Percentiles rank a stretch among this genome's conserved stretches.
phyloP scores from a whole-genome alignment of 2,113 vertebrate genomes.

The Charadrius vociferus region DNA sequence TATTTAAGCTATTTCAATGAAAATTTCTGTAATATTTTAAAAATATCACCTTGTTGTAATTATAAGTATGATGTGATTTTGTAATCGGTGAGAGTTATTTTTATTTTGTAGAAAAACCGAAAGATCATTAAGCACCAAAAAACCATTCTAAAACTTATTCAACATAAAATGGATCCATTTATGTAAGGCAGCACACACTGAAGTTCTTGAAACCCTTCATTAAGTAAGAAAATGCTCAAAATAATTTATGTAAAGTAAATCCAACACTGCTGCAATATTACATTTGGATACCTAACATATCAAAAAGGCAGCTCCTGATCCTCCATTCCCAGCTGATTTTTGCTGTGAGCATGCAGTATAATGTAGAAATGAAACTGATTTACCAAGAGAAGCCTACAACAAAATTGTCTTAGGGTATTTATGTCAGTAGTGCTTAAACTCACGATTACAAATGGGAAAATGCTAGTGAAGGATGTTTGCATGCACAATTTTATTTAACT shows the following conservation, averaged over 20 bases:
- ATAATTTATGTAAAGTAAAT: neutral
- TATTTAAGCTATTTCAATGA: conserved; percentile 21
- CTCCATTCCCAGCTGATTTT: neutral
- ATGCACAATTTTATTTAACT: neutral
- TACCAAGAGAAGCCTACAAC: neutral
- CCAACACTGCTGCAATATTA: neutral
- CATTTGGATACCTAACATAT: neutral
- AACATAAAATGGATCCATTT: neutral
- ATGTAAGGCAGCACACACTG: neutral
- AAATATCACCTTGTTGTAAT: neutral
- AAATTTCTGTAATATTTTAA: neutral
- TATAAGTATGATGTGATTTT: neutral
- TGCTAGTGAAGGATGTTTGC: neutral
- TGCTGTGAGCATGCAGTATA: neutral
- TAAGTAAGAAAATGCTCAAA: neutral
- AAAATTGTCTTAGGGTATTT: neutral
- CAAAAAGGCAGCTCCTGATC: neutral
- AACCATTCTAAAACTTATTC: neutral
- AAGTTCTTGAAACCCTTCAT: neutral
- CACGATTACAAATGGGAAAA: neutral
- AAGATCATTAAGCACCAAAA: neutral
- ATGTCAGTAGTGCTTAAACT: neutral
- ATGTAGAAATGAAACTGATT: neutral
- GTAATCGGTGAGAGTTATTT: neutral
- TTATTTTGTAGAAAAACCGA: neutral